Conservation (phyloP, 2,113 vertebrate genomes). For the Pelecanoides urinatrix region DNA sequence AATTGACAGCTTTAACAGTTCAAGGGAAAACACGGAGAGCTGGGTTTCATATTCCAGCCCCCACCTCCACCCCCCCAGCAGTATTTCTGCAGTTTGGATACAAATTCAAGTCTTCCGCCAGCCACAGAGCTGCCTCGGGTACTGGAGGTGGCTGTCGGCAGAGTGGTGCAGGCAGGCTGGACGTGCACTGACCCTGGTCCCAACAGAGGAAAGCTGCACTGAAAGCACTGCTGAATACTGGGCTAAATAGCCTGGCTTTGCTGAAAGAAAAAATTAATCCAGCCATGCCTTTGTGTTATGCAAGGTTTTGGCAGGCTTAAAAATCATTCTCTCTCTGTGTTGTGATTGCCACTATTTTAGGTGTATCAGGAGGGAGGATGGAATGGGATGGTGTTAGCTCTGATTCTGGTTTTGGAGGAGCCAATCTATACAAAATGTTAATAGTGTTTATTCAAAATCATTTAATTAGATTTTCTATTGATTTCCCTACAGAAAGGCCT, state of each 20-base stretch:
- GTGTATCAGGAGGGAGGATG: not conserved
- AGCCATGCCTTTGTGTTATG: not conserved
- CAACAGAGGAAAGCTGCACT: not conserved
- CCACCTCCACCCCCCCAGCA: not conserved
- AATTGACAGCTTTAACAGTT: constrained; percentile 58
- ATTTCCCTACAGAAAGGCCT: not conserved
- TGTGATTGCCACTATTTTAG: not conserved
- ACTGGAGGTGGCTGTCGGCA: not conserved
- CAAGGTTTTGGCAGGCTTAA: not conserved
- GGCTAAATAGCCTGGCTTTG: not conserved
- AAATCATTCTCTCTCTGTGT: not conserved
- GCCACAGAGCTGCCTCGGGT: not conserved
- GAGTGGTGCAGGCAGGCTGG: not conserved
- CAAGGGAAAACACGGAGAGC: constrained; percentile 15
- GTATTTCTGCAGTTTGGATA: not conserved
- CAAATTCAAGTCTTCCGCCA: not conserved
- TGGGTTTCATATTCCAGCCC: not conserved
- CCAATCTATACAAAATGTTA: not conserved
- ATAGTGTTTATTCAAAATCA: not conserved
- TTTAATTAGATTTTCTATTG: not conserved
- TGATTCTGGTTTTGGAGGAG: not conserved
- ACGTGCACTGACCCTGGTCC: not conserved
- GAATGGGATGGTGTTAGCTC: not conserved
- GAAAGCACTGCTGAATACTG: not conserved
- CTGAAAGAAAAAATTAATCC: not conserved